A percentile compares a stretch with the other conserved stretches of the same genome.
phyloP scores from a whole-genome alignment of 92 coral and sea anemone species.

The Porites cylindrica region DNA sequence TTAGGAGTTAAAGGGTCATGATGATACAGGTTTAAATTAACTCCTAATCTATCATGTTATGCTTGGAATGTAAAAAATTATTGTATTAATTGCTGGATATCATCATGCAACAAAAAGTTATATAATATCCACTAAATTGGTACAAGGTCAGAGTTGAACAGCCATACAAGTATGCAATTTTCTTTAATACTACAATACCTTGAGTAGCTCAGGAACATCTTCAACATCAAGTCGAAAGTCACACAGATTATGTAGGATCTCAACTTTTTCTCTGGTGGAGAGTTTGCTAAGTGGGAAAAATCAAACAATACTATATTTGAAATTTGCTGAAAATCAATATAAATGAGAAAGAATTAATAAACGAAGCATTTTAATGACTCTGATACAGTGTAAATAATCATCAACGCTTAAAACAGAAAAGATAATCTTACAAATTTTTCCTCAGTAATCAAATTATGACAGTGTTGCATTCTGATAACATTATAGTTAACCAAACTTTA shows the following conservation, averaged over 20 bases:
- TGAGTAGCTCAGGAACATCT: conserved; percentile 91
- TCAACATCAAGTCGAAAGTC: conserved; percentile 95
- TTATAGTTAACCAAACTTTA: not conserved
- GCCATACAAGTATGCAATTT: too few relatives aligned
- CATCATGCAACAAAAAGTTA: not conserved
- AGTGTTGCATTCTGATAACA: not conserved
- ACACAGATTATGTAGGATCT: conserved; percentile 93
- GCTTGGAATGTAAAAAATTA: conserved; percentile 22
- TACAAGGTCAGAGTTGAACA: conserved; percentile 9
- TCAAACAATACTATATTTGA: not conserved
- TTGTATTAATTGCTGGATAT: not conserved
- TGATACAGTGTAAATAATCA: not conserved
- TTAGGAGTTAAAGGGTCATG: too few relatives aligned
- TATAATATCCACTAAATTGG: not conserved
- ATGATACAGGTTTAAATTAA: too few relatives aligned
- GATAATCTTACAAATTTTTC: conserved; percentile 12
- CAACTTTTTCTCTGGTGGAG: conserved; percentile 88
- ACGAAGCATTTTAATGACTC: conserved; percentile 16
- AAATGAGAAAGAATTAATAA: conserved; percentile 3
- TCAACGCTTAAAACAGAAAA: not conserved
- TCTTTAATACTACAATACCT: conserved; percentile 44
- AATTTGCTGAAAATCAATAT: conserved; percentile 15
- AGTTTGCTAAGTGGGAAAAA: conserved; percentile 63
- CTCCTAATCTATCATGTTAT: not conserved
- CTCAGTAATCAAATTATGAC: conserved; percentile 8